phyloP scores from a whole-genome alignment of 1,140 invertebrate genomes.

The Anoplolepis gracilipes region DNA sequence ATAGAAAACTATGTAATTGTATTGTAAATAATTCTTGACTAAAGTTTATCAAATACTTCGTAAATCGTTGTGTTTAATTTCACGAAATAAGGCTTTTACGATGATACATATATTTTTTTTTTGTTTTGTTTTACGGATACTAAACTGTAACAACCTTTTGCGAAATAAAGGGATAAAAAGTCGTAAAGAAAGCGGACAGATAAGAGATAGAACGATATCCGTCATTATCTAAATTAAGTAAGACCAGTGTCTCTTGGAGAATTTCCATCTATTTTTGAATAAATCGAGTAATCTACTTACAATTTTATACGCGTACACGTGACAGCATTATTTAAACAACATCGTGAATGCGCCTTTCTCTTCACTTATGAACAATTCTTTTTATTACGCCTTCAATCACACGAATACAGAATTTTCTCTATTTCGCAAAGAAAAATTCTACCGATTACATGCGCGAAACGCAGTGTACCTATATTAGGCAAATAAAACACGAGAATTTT shows the following conservation, averaged over 20 bases:
- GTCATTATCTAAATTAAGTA: constrained; percentile 38
- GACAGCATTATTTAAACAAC: constrained; percentile 33
- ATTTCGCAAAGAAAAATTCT: neutral
- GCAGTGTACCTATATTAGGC: neutral
- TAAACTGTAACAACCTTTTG: constrained; percentile 52
- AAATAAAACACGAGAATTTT: constrained; percentile 16
- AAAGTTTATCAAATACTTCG: neutral
- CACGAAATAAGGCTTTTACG: constrained; percentile 27
- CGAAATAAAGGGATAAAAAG: constrained; percentile 20
- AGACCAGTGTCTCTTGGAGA: neutral
- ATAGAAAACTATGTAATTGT: neutral
- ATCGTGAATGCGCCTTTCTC: neutral
- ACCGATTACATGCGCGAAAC: neutral
- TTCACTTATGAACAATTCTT: constrained; percentile 17
- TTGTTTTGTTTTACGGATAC: constrained; percentile 39
- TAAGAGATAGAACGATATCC: neutral
- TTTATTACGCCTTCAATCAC: neutral
- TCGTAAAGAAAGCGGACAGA: constrained; percentile 16
- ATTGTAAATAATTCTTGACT: neutral
- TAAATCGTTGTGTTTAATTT: constrained; percentile 48
- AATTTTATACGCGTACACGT: constrained; percentile 21
- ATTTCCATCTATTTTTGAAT: constrained; percentile 11
- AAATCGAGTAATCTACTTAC: neutral
- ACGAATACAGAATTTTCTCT: neutral
- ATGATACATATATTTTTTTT: constrained; percentile 14